Conservation (phyloP, 2,113 vertebrate species). For the Saccopteryx leptura region DNA sequence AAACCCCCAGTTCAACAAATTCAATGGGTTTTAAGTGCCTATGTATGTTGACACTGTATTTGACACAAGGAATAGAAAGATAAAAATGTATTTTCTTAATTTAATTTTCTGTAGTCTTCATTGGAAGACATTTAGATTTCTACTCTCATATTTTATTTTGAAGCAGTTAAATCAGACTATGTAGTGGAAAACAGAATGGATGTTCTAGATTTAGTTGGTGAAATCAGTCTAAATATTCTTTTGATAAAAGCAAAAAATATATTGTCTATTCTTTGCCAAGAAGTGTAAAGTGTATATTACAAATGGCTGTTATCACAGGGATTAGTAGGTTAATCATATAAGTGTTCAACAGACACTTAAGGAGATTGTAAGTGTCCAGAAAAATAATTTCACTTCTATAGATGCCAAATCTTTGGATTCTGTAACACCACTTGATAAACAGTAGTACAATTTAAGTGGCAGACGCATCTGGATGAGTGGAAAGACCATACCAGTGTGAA, state of each 20-base stretch:
- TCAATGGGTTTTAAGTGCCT: neutral
- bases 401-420: neutral
- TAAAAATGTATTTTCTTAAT: slow-evolving; percentile 30
- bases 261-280: neutral
- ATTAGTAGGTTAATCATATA: neutral
- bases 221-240: neutral
- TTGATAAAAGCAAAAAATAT: neutral
- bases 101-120: slow-evolving; percentile 16
- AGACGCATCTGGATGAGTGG: neutral
- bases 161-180: slow-evolving; percentile 3
- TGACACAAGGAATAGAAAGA: neutral
- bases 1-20: neutral
- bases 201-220: neutral
- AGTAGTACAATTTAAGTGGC: neutral
- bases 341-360: neutral
- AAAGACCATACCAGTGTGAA: neutral
- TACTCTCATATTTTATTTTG: slow-evolving; percentile 31
- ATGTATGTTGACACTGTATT: neutral
- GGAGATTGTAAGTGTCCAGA: neutral
- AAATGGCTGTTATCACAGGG: neutral
- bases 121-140: neutral
- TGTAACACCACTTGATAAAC: neutral
- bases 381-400: neutral
- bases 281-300: neutral
- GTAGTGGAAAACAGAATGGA: slow-evolving; percentile 8